Evolutionary conservation across 2,797 vertebrate genomes (phyloP).

Genomic region (Syncerus caffer): DNA sequence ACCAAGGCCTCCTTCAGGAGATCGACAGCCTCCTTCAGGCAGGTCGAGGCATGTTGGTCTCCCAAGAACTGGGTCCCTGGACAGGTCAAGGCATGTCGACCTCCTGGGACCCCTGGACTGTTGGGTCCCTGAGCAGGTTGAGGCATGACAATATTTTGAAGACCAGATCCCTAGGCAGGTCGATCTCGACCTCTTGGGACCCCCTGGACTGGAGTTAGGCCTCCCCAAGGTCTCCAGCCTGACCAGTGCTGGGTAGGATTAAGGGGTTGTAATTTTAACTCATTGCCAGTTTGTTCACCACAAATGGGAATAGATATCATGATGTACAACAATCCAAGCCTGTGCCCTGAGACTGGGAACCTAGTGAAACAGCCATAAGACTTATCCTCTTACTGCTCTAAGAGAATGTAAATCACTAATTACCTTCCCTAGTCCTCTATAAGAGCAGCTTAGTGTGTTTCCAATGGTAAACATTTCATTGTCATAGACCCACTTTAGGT

Average conservation of each 20-base stretch:
- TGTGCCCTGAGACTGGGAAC: neutral
- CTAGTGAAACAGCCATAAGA: neutral
- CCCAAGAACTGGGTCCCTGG: neutral
- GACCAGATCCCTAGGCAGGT: neutral
- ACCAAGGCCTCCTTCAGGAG: too few species aligned
- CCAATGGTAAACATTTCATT: neutral
- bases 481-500: neutral
- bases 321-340: neutral
- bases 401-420: neutral
- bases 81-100: neutral
- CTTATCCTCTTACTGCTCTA: neutral
- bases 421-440: neutral
- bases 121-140: neutral
- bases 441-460: neutral
- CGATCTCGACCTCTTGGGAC: rapidly evolving
- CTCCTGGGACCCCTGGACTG: neutral
- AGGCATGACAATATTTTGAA: neutral
- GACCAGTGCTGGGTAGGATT: neutral
- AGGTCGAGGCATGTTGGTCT: neutral
- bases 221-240: neutral
- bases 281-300: neutral
- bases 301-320: neutral
- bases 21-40: neutral
- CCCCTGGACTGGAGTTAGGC: neutral
- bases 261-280: neutral